Percentiles rank a stretch among this genome's conserved stretches.
phyloP scores from a whole-genome alignment of 2,888 invertebrate genomes.

The Pyrochroa serraticornis region DNA sequence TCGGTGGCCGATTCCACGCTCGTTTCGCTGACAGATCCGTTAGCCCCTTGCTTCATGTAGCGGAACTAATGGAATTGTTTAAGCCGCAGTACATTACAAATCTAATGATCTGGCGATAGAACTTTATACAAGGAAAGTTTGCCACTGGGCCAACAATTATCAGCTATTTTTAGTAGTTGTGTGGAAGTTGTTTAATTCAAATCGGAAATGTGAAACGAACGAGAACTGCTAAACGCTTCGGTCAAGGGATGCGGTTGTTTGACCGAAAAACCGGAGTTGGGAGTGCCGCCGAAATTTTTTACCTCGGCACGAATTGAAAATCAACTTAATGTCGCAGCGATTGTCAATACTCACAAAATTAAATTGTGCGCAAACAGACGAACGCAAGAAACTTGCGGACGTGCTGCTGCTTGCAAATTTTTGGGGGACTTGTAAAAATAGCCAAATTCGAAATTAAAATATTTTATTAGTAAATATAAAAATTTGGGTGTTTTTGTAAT shows the following conservation, averaged over 20 bases:
- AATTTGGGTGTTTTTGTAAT: too few relatives aligned
- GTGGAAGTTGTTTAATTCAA: not conserved
- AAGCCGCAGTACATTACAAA: slow-evolving; percentile 52
- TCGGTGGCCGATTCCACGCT: slow-evolving; percentile 11
- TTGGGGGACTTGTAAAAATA: too few relatives aligned
- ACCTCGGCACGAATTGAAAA: slow-evolving; percentile 4
- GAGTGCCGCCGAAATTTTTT: slow-evolving; percentile 2
- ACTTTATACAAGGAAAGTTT: slow-evolving; percentile 29
- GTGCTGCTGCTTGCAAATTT: too few relatives aligned
- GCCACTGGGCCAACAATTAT: not conserved
- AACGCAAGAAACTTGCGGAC: too few relatives aligned
- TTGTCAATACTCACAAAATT: slow-evolving; percentile 14
- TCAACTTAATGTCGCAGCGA: not conserved
- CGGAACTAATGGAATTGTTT: slow-evolving; percentile 53
- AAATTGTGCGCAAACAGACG: not conserved
- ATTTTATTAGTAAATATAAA: too few relatives aligned
- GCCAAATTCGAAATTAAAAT: too few relatives aligned
- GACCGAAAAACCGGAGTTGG: not conserved
- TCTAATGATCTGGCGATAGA: slow-evolving; percentile 48
- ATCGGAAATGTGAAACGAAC: not conserved
- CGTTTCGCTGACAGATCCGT: slow-evolving; percentile 44
- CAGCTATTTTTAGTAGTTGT: not conserved
- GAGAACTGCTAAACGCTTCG: too few relatives aligned
- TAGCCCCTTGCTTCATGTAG: slow-evolving; percentile 47
- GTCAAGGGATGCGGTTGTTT: not conserved